Percentiles rank a stretch among this genome's conserved stretches.
These are phyloP conservation scores for Etia nguti DNA, from an alignment of 2,113 vertebrate species.

Conservation along the genomic window DNA sequence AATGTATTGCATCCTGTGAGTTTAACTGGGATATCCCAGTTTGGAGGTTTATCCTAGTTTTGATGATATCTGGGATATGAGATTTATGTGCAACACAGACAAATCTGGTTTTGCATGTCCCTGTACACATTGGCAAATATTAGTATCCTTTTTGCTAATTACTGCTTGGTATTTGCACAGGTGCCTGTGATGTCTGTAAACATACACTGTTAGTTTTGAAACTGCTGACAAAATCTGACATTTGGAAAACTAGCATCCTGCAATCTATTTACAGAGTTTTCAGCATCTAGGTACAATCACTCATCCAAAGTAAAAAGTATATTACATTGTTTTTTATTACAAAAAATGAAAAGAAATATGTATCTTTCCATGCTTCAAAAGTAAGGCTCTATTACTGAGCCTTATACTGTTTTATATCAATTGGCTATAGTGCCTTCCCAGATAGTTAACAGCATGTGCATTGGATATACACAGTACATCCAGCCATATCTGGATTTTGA, in stretches of 20 bases:
- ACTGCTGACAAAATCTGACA: neutral
- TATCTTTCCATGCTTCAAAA: neutral
- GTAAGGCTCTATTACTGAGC: neutral
- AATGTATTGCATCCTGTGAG: neutral
- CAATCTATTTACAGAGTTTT: neutral
- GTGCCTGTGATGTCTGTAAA: neutral
- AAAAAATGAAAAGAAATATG: neutral
- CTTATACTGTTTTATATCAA: neutral
- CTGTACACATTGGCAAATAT: neutral
- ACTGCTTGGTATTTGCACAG: neutral
- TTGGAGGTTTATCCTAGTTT: neutral
- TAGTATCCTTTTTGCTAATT: neutral
- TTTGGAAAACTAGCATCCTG: neutral
- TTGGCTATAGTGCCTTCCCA: neutral
- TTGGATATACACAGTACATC: neutral
- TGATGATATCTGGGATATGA: neutral
- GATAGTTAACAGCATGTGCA: neutral
- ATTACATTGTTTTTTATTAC: neutral
- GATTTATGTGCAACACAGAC: neutral
- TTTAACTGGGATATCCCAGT: neutral
- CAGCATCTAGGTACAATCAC: neutral
- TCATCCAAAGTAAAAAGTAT: neutral
- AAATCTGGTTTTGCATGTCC: neutral
- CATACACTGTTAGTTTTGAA: neutral
- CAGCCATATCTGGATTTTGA: neutral